phyloP scores from a whole-genome alignment of 2,113 vertebrate species.

The Limnothrissa miodon region DNA sequence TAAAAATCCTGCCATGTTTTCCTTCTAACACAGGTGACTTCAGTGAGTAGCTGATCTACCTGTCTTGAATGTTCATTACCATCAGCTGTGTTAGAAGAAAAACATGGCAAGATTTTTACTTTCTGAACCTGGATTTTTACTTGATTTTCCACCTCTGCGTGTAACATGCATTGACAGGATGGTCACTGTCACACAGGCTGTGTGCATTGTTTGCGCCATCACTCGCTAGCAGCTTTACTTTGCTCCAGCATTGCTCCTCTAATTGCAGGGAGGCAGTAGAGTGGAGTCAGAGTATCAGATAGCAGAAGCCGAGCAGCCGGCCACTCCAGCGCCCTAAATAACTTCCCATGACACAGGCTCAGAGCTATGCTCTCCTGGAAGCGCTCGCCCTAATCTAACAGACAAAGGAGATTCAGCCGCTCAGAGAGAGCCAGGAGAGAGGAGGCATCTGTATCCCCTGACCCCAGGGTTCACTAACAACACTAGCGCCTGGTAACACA shows the following conservation, averaged over 20 bases:
- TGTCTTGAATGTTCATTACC: too few species aligned
- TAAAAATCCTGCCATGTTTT: too few species aligned
- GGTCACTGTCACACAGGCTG: neutral
- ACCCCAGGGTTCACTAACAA: neutral
- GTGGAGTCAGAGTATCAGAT: neutral
- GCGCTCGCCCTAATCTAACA: neutral
- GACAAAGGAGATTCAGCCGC: neutral
- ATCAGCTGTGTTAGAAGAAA: too few species aligned
- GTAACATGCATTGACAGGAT: neutral
- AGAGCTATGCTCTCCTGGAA: neutral
- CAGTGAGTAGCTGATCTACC: too few species aligned
- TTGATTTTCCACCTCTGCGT: too few species aligned
- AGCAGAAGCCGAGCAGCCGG: neutral
- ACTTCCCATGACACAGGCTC: conserved; percentile 14
- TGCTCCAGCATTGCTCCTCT: neutral
- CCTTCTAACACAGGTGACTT: too few species aligned
- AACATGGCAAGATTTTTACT: too few species aligned
- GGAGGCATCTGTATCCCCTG: neutral
- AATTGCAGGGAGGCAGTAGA: conserved; percentile 9
- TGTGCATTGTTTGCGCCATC: conserved; percentile 4
- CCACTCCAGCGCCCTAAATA: conserved; percentile 27
- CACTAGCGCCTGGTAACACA: neutral
- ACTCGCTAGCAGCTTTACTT: neutral
- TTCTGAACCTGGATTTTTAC: too few species aligned
- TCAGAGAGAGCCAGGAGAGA: neutral